These are phyloP conservation scores for Morinoia aosen DNA, from an alignment of 2,888 invertebrate species.

Conservation along the genomic window DNA sequence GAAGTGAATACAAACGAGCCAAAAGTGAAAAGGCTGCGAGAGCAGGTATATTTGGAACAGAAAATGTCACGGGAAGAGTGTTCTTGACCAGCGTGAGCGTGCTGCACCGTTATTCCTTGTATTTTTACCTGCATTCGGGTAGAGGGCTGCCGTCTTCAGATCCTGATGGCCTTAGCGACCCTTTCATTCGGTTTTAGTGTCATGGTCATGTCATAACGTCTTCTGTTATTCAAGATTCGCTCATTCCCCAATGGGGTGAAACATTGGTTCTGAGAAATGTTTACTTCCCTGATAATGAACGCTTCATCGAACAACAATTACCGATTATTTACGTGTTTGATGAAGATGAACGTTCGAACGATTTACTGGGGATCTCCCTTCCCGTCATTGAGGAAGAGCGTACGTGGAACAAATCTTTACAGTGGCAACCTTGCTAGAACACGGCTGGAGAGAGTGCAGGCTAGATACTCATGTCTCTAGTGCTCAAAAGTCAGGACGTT, in stretches of 20 bases:
- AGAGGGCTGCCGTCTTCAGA: conserved; percentile 14
- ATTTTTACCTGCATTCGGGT: not conserved
- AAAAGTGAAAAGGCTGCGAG: not conserved
- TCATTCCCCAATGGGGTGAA: conserved; percentile 5
- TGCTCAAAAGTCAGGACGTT: conserved; percentile 6
- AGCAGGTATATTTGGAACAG: not conserved
- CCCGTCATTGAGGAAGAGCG: not conserved
- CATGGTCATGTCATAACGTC: not conserved
- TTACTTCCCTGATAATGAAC: not conserved
- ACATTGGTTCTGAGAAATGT: not conserved
- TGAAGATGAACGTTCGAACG: conserved; percentile 41
- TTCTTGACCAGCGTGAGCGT: not conserved
- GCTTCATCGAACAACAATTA: not conserved
- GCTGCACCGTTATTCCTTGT: not conserved
- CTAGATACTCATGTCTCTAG: not conserved
- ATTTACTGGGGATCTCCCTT: conserved; percentile 1
- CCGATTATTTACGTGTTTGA: not conserved
- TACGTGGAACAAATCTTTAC: not conserved
- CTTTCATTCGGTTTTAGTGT: not conserved
- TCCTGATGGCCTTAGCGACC: conserved; percentile 23
- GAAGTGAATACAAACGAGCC: not conserved
- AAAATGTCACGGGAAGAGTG: not conserved
- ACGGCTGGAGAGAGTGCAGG: not conserved
- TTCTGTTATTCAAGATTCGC: conserved; percentile 11
- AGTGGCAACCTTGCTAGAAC: not conserved